Evolutionary conservation across 2,888 invertebrate species (phyloP).

Genomic region (Andrena praecox): DNA sequence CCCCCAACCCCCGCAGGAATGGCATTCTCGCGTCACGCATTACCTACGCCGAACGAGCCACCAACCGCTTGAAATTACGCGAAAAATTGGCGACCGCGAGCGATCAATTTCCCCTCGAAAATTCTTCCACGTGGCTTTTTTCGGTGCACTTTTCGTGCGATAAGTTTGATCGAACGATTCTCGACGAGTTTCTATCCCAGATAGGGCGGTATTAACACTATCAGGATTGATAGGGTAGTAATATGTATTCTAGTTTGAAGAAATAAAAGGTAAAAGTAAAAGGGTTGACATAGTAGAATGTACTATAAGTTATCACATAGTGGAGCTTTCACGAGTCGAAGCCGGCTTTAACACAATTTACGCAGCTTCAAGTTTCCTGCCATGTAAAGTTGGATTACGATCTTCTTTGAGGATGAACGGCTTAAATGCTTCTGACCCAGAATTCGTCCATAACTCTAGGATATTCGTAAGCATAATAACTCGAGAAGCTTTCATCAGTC

Average conservation of each 20-base stretch:
- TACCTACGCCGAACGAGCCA: conserved; percentile 14
- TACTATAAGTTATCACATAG: too few relatives aligned
- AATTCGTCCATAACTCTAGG: conserved; percentile 33
- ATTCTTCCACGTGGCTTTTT: background rate
- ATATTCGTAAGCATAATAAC: conserved; percentile 39
- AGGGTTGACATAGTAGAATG: too few relatives aligned
- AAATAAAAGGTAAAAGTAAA: too few relatives aligned
- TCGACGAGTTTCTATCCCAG: background rate
- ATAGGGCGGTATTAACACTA: background rate
- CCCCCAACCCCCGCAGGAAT: conserved; percentile 37
- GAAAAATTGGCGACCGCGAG: conserved; percentile 30
- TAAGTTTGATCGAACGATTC: background rate
- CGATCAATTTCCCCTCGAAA: conserved; percentile 21
- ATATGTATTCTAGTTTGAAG: background rate
- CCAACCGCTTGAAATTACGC: conserved; percentile 41
- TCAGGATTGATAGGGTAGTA: background rate
- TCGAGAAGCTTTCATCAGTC: conserved; percentile 76
- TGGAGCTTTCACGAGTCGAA: too few relatives aligned
- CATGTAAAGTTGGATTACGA: too few relatives aligned
- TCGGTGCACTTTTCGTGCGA: background rate
- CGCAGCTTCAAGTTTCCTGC: too few relatives aligned
- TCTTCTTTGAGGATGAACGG: too few relatives aligned
- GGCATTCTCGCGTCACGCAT: conserved; percentile 16
- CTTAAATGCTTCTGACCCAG: conserved; percentile 58
- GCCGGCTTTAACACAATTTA: too few relatives aligned